Evolutionary conservation across 2,113 vertebrate species (phyloP).

Genomic region (Dipodomys ordii): DNA sequence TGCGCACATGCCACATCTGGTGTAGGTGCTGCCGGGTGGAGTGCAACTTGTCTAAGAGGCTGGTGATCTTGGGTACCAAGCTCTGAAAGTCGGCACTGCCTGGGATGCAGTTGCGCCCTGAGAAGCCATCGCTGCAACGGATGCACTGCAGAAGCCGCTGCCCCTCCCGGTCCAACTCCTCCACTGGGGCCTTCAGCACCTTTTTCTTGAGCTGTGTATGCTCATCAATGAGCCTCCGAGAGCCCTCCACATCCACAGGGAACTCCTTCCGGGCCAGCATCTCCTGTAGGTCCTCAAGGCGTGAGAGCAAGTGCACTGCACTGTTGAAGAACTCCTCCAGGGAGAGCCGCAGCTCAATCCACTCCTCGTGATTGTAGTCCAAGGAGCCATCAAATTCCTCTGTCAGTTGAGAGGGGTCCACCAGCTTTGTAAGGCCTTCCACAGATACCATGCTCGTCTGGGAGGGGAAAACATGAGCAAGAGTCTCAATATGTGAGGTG

Average conservation of each 20-base stretch:
- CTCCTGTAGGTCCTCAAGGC: conserved; percentile 98
- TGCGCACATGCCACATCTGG: conserved; percentile 98
- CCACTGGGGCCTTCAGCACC: conserved; percentile 98
- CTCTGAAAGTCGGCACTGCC: conserved; percentile 99
- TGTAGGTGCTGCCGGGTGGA: conserved; percentile 98
- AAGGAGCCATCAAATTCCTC: conserved; percentile 98
- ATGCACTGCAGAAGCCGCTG: conserved; percentile 97
- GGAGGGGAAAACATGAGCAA: conserved; percentile 60
- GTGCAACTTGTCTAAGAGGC: conserved; percentile 98
- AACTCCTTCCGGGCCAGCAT: conserved; percentile 97
- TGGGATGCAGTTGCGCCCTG: conserved; percentile 97
- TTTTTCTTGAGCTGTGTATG: conserved; percentile 98
- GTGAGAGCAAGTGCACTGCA: conserved; percentile 95
- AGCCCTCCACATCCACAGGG: conserved; percentile 97
- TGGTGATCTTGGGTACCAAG: conserved; percentile 98
- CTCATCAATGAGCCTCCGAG: conserved; percentile 96
- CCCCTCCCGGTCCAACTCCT: conserved; percentile 97
- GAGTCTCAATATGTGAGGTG: neutral
- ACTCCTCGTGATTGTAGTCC: conserved; percentile 98
- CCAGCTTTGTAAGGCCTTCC: conserved; percentile 96
- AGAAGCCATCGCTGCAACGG: conserved; percentile 96
- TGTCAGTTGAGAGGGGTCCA: conserved; percentile 98
- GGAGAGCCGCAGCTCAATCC: conserved; percentile 96
- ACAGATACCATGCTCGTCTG: conserved; percentile 99
- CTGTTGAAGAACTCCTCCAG: conserved; percentile 98